Evolutionary conservation across 2,113 vertebrate species (phyloP).

Genomic region (Australoheros scitulus): DNA sequence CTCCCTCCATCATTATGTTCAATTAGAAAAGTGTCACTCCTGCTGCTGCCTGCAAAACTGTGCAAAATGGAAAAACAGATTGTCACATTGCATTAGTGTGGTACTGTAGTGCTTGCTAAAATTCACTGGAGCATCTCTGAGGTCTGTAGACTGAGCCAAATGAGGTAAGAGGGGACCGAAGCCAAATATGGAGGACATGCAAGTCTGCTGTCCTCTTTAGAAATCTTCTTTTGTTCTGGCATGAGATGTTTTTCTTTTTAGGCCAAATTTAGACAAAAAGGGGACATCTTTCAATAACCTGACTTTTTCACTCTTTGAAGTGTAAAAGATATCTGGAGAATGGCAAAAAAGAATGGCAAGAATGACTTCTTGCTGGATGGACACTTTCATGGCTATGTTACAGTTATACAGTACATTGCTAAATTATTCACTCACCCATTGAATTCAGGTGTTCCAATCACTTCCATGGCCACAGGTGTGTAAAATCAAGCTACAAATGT

Average conservation of each 20-base stretch:
- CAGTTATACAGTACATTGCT: neutral
- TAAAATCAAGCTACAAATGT: too few relatives aligned
- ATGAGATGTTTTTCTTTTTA: neutral
- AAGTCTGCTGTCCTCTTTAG: neutral
- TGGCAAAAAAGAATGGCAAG: too few relatives aligned
- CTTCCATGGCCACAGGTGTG: too few relatives aligned
- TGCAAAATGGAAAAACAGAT: conserved; percentile 67
- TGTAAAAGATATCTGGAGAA: neutral
- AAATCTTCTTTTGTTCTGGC: neutral
- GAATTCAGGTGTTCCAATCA: too few relatives aligned
- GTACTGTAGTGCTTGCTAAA: conserved; percentile 48
- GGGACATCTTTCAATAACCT: accelerated
- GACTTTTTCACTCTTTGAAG: neutral
- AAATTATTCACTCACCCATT: too few relatives aligned
- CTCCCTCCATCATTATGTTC: conserved; percentile 64
- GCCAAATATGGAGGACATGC: conserved; percentile 23
- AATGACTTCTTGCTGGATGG: neutral
- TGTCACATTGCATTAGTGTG: conserved; percentile 69
- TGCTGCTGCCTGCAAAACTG: conserved; percentile 24
- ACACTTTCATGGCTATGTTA: neutral
- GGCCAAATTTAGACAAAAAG: neutral
- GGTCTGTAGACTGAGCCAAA: conserved; percentile 33
- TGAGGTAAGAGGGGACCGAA: conserved; percentile 42
- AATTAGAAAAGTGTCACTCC: conserved; percentile 70
- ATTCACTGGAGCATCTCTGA: conserved; percentile 60